These are phyloP conservation scores for Athene noctua DNA, from an alignment of 2,113 vertebrate species.

Conservation along the genomic window DNA sequence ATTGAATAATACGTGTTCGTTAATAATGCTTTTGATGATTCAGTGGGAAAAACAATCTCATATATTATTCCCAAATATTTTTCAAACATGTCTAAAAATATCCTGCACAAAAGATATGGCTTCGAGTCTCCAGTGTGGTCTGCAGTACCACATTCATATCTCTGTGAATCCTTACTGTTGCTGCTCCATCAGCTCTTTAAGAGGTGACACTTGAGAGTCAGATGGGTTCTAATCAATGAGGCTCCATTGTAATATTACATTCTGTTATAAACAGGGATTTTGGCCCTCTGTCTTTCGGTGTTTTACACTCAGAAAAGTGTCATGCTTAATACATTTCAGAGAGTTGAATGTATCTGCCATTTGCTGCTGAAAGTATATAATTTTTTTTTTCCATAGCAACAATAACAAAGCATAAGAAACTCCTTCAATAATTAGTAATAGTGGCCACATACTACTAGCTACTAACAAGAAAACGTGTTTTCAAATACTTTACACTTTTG, in stretches of 20 bases:
- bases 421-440: not conserved
- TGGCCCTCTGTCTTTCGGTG: not conserved
- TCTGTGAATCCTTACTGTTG: not conserved
- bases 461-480: not conserved
- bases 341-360: not conserved
- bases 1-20: not conserved
- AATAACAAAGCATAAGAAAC: not conserved
- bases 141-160: not conserved
- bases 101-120: not conserved
- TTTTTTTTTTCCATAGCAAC: not conserved
- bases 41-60: conserved; percentile 1
- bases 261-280: not conserved
- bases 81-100: conserved; percentile 7
- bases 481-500: not conserved
- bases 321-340: not conserved
- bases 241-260: not conserved
- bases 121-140: not conserved
- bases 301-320: not conserved
- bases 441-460: not conserved
- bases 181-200: not conserved
- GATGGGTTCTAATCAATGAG: not conserved
- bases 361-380: not conserved
- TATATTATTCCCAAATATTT: conserved; percentile 55
- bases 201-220: not conserved
- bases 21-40: conserved; percentile 42